These are phyloP conservation scores for Tetramorium alpestre DNA, from an alignment of 1,140 invertebrate species.

Conservation along the genomic window DNA sequence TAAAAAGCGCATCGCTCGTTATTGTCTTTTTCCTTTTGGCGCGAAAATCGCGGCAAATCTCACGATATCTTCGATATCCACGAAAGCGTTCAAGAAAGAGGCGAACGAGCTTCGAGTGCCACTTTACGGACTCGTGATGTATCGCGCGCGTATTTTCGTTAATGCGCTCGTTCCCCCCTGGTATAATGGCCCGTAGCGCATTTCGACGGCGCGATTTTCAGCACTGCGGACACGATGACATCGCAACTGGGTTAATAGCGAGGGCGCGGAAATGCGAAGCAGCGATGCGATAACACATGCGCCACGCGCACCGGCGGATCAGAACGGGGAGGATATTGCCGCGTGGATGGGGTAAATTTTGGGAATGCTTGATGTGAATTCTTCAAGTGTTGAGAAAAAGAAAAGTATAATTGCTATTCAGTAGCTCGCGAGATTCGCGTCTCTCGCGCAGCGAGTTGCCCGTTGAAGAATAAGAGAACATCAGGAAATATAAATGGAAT, in stretches of 20 bases:
- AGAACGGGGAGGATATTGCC: background rate
- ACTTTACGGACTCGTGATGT: conserved; percentile 18
- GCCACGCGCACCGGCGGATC: background rate
- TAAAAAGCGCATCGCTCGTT: conserved; percentile 29
- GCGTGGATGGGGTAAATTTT: conserved; percentile 1
- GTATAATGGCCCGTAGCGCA: background rate
- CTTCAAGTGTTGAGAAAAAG: background rate
- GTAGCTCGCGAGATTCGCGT: background rate
- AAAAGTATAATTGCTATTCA: background rate
- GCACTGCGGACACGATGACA: background rate
- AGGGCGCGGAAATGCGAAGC: background rate
- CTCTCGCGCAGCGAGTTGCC: background rate
- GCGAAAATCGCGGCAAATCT: conserved; percentile 3
- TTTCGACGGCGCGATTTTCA: conserved; percentile 41
- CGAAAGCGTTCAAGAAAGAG: background rate
- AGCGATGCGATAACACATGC: background rate
- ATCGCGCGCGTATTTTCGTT: conserved; percentile 42
- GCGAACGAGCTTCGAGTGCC: background rate
- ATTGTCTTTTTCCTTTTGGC: conserved; percentile 7
- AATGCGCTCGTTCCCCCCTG: conserved; percentile 14
- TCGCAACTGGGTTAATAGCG: conserved; percentile 31
- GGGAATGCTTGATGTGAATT: background rate
- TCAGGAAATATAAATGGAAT: background rate
- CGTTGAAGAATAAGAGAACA: background rate
- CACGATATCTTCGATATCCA: conserved; percentile 34